Percentiles rank a stretch among this genome's conserved stretches.
Evolutionary conservation across 2,113 vertebrate species (phyloP).

Genomic region (Arizona elegans): DNA sequence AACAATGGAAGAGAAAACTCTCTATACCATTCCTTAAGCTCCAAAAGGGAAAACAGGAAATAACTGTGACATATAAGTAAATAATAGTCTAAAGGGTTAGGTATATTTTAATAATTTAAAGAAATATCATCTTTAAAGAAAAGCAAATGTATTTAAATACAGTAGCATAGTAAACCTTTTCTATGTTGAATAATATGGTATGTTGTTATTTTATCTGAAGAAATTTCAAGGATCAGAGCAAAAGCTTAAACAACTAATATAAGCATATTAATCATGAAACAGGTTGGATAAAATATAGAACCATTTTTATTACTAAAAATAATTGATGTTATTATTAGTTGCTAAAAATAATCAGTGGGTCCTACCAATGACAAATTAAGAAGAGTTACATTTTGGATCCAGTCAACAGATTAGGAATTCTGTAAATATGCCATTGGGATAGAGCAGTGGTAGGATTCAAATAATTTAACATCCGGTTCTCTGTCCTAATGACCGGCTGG

Average conservation of each 20-base stretch:
- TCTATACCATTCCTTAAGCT: background rate
- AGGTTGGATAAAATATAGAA: background rate
- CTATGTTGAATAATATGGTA: background rate
- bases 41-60: background rate
- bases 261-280: background rate
- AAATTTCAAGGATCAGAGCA: background rate
- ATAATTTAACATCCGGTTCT: no score
- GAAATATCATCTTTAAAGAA: slow-evolving; percentile 22
- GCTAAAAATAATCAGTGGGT: no score
- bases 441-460: no score
- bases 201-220: slow-evolving; percentile 6
- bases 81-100: background rate
- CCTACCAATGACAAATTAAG: background rate
- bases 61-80: background rate
- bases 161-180: slow-evolving; percentile 4
- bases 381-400: background rate
- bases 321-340: background rate
- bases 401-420: background rate
- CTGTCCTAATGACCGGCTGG: no score
- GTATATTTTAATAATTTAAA: background rate
- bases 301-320: background rate
- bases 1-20: background rate
- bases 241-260: background rate
- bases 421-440: background rate
- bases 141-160: slow-evolving; percentile 27